A percentile compares a stretch with the other conserved stretches of the same genome.
Evolutionary conservation across 2,888 invertebrate species (phyloP).

Genomic region (Zele albiditarsus): DNA sequence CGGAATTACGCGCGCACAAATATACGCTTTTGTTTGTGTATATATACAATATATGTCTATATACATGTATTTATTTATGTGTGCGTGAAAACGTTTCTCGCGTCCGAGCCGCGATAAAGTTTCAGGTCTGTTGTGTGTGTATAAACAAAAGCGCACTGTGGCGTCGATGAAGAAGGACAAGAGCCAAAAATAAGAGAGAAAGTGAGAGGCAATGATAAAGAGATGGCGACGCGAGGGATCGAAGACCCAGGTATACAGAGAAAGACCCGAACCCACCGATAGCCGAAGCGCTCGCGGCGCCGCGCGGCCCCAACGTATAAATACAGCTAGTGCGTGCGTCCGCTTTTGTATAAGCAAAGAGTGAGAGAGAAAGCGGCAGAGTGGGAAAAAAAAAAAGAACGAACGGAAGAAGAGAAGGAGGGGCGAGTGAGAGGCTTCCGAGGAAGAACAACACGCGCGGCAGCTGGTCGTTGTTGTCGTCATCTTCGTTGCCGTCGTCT

Average conservation of each 20-base stretch:
- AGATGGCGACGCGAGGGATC: conserved; percentile 56
- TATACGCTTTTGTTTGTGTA: conserved; percentile 28
- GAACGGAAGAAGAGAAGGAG: conserved; percentile 30
- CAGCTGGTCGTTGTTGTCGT: conserved; percentile 47
- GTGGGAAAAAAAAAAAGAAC: background rate
- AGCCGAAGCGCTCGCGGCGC: conserved; percentile 39
- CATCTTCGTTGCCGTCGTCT: conserved; percentile 24
- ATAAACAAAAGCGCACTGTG: conserved; percentile 11
- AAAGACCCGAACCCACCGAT: conserved; percentile 36
- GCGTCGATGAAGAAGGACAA: conserved; percentile 29
- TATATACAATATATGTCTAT: conserved; percentile 18
- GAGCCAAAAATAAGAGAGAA: conserved; percentile 34
- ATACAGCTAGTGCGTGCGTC: conserved; percentile 36
- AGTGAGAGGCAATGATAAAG: conserved; percentile 37
- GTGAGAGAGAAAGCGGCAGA: background rate
- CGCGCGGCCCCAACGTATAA: conserved; percentile 31
- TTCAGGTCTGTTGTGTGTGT: conserved; percentile 36
- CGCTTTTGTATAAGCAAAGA: conserved; percentile 31
- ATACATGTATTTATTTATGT: background rate
- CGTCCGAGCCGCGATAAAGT: conserved; percentile 30
- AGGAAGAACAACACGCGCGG: conserved; percentile 44
- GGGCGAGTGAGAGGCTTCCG: conserved; percentile 32
- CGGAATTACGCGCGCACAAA: conserved; percentile 51
- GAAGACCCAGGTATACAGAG: conserved; percentile 51
- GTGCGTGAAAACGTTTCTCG: conserved; percentile 30